These are phyloP conservation scores for Brachionus rubens DNA, from an alignment of 1,140 invertebrate species.

Conservation along the genomic window DNA sequence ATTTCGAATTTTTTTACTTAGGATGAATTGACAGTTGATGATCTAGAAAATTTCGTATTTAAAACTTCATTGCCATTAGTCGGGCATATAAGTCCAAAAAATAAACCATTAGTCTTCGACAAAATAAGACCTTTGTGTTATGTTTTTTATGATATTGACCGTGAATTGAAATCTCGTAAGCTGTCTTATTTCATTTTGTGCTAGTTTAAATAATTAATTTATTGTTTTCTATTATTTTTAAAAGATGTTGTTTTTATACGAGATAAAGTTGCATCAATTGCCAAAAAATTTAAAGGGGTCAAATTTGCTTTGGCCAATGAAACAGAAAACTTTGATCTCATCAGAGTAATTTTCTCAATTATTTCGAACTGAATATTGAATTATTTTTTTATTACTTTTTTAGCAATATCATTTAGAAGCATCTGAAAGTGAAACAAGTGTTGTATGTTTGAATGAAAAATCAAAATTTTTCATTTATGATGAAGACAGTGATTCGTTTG, in stretches of 20 bases:
- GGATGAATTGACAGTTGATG: neutral
- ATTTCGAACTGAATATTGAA: too few species aligned
- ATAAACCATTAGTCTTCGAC: neutral
- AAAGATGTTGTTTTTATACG: slow-evolving; percentile 7
- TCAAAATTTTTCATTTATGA: slow-evolving; percentile 32
- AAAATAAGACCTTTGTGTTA: slow-evolving; percentile 21
- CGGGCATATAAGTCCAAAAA: slow-evolving; percentile 19
- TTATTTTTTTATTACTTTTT: too few species aligned
- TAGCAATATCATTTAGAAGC: slow-evolving; percentile 37
- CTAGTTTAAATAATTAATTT: neutral
- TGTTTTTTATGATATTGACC: slow-evolving; percentile 39
- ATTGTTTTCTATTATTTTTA: neutral
- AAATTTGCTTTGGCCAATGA: slow-evolving; percentile 24
- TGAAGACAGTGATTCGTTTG: slow-evolving; percentile 11
- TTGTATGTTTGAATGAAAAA: slow-evolving; percentile 28
- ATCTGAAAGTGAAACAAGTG: neutral
- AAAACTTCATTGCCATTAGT: neutral
- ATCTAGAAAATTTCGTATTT: slow-evolving; percentile 42
- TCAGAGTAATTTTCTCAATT: neutral
- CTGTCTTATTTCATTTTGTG: too few species aligned
- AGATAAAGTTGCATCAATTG: slow-evolving; percentile 10
- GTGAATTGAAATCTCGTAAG: slow-evolving; percentile 21
- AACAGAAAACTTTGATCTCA: slow-evolving; percentile 36
- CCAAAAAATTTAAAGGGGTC: neutral
- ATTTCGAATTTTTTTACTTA: neutral